Percentiles rank a stretch among this genome's conserved stretches.
Conservation (phyloP, 2,888 invertebrate species). For the Conomelus anceps region DNA sequence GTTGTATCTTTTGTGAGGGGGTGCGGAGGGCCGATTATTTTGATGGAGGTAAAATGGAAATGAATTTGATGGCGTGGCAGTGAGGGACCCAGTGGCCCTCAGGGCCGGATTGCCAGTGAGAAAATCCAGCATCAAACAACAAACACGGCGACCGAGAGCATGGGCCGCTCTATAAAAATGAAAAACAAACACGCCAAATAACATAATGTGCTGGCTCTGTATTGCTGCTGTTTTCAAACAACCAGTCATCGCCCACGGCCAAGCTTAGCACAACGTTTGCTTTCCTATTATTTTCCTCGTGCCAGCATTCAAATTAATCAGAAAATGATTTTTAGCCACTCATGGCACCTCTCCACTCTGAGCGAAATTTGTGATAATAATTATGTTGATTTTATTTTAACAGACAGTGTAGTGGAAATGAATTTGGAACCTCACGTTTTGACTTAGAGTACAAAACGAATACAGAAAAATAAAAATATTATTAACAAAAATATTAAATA, state of each 20-base stretch:
- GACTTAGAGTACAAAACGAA: too few relatives aligned
- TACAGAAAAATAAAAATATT: too few relatives aligned
- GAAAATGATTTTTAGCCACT: background rate
- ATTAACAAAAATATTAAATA: too few relatives aligned
- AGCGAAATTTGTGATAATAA: background rate
- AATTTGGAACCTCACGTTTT: too few relatives aligned
- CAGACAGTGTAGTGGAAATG: background rate
- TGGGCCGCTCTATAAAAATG: background rate
- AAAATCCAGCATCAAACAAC: conserved; percentile 15
- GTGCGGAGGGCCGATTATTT: background rate
- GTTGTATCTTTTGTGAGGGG: background rate
- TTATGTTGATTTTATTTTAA: background rate
- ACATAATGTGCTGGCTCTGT: background rate
- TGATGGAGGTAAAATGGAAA: conserved; percentile 13
- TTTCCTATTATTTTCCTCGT: background rate
- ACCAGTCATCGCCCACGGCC: background rate
- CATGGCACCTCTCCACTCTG: background rate
- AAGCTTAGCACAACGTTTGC: background rate
- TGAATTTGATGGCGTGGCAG: conserved; percentile 11
- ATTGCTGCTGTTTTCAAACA: background rate
- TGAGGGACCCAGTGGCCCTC: background rate
- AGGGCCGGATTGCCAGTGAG: conserved; percentile 15
- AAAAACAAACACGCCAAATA: conserved; percentile 7
- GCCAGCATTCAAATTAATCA: background rate
- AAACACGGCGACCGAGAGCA: conserved; percentile 9